Percentiles rank a stretch among this genome's conserved stretches.
Evolutionary conservation across 2,797 vertebrate species (phyloP).

Genomic region (Perdix hodgsoniae): DNA sequence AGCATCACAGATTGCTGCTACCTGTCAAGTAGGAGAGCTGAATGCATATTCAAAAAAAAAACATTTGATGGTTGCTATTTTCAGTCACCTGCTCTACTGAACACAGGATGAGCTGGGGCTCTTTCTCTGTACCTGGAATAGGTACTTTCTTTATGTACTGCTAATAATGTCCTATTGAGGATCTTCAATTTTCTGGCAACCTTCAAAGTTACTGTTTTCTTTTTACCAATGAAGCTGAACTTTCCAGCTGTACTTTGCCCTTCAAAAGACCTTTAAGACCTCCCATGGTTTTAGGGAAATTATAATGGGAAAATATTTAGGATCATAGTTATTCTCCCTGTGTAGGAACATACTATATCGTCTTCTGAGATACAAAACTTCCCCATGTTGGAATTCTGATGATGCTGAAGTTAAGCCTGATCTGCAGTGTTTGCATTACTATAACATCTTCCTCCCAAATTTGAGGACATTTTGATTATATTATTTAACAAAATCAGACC

Average conservation of each 20-base stretch:
- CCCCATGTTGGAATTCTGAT: neutral
- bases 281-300: neutral
- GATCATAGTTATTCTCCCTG: neutral
- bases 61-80: neutral
- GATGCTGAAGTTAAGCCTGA: neutral
- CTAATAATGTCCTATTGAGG: neutral
- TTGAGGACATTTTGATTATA: neutral
- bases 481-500: neutral
- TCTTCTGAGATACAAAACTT: too few relatives aligned
- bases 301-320: neutral
- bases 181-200: neutral
- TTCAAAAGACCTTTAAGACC: neutral
- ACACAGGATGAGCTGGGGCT: neutral
- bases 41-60: neutral
- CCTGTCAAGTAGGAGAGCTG: neutral
- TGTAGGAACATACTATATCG: neutral
- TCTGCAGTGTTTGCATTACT: neutral
- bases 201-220: neutral
- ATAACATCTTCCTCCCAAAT: neutral
- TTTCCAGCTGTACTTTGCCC: neutral
- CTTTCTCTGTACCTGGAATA: neutral
- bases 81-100: neutral
- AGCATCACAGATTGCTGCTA: neutral
- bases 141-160: neutral
- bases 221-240: neutral